Evolutionary conservation across 1,140 invertebrate genomes (phyloP), one percentile per base, ranked within the genome.

Genomic region (Hycleus phaleratus): DNA sequence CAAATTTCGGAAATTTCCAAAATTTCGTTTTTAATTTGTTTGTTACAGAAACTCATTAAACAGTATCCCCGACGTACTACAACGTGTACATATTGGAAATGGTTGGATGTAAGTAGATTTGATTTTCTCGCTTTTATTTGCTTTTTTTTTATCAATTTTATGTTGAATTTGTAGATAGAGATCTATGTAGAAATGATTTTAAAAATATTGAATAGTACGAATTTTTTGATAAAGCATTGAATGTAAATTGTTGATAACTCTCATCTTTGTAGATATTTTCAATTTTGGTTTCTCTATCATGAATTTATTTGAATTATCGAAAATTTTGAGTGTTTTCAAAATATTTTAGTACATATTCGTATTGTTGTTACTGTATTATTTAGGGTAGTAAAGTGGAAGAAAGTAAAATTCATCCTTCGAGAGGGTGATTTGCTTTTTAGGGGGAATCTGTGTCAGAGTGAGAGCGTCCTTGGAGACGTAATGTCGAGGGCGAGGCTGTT

Each of bases 101-200:
- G 76, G 76, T 70, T 79, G 78, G 78, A 78, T 77, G 78, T 80
- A 74, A 79, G 78, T 78, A 66, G 61, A 24, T 43, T 11, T 7
- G 4, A 32, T 32, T 5, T 32, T 32, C 0, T 32, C 4, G 32
- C 32, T 32, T 32, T 32, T 7, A 32, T 32, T 32, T 32, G 32
- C 32, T 32, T 32, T 32, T 6, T 32, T 5, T 32, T 32, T 32
- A 32, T 7, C 32, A 32, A 32, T 32, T 32, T 7, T 32, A 32
- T 32, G 7, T 4, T 32, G 7, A 32, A 32, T 32, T 5, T 32
- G 32, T 32, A 32, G 32, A 32, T 32, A 32, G 7, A 32, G 0
- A 32, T 32, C 32, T 32, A 7, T 32, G 32, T 32, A 32, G 7
- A 5, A 32, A 32, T 32, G 32, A 4, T 32, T 7, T 32, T 18